phyloP scores from a whole-genome alignment of 2,888 invertebrate genomes.

The Morpho achilles region DNA sequence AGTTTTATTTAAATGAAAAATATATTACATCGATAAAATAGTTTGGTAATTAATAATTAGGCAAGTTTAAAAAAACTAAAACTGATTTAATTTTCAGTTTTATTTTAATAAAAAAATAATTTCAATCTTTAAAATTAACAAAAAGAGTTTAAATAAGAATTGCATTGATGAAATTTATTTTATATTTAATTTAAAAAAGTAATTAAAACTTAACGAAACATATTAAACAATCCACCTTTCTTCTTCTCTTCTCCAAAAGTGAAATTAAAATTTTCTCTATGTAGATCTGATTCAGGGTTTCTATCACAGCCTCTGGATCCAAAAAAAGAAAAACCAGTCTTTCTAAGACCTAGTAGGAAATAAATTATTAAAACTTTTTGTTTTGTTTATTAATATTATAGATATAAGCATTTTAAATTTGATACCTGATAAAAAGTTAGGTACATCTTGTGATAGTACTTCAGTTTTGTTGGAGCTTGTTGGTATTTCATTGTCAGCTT shows the following conservation, averaged over 20 bases:
- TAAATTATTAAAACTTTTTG: background rate
- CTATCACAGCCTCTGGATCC: conserved; percentile 35
- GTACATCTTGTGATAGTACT: conserved; percentile 51
- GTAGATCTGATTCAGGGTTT: conserved; percentile 38
- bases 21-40: too few species aligned
- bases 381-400: background rate
- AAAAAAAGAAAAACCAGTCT: conserved; percentile 59
- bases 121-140: background rate
- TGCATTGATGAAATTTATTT: too few species aligned
- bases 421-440: conserved; percentile 63
- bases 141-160: too few species aligned
- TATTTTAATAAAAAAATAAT: too few species aligned
- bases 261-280: conserved; percentile 52
- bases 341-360: conserved; percentile 47
- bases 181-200: background rate
- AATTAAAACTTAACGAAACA: conserved; percentile 46
- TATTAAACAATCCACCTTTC: conserved; percentile 59
- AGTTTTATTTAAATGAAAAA: too few species aligned
- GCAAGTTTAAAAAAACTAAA: too few species aligned
- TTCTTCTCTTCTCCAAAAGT: conserved; percentile 59
- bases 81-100: too few species aligned
- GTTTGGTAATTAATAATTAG: too few species aligned
- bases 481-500: conserved; percentile 47
- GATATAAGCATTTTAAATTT: background rate
- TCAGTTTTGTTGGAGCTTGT: conserved; percentile 36